Base-by-base conservation (phyloP, 2,888 invertebrate genomes). In the Lasioglossum villosulum region DNA sequence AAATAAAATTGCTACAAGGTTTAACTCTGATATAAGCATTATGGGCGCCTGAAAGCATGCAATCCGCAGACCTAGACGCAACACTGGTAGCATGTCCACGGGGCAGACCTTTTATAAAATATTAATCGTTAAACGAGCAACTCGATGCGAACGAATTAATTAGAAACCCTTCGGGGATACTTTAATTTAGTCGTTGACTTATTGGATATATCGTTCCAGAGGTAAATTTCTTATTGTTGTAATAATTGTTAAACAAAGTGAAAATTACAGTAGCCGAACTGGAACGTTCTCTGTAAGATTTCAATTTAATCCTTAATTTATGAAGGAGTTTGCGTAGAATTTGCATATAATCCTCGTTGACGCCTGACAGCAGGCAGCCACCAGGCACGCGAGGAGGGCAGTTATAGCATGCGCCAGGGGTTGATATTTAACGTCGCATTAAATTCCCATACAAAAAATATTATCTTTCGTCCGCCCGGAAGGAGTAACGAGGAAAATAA, bases 301-400 rank as follows among this genome's bases (percentile, higher is more conserved):
- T 12, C n/a, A n/a, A 6, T 56, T 5, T n/a, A 68, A 75, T 80
- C 68, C 37, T 14, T n/a, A 56, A 56, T 56, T 56, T n/a, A 56
- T 1, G n/a, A 10, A 56, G n/a, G 2, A 4, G 3, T 12, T n/a
- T 56, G 12, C 4, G n/a, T 1, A 0, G 4, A 56, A n/a, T 56
- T 56, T n/a, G 8, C 4, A 3, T n/a, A 56, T 2, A n/a, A 23
- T 56, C 4, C 10, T n/a, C 10, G 63, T 30, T 5, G 16, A 0
- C 30, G 16, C 16, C 63, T 16, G 63, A 30, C 16, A 16, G 6
- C 63, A 27, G 30, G 63, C 63, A 63, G 16, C 30, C 5, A 3
- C 2, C 16, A 30, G 30, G 6, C 30, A 16, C 30, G 8, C 16
- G 5, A 16, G 16, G 16, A 30, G 1, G 2, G 5, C 63, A 30